Percentiles rank a stretch among this genome's conserved stretches.
Conservation (phyloP, 2,797 vertebrate genomes). For the Myioborus melanocephalus region DNA sequence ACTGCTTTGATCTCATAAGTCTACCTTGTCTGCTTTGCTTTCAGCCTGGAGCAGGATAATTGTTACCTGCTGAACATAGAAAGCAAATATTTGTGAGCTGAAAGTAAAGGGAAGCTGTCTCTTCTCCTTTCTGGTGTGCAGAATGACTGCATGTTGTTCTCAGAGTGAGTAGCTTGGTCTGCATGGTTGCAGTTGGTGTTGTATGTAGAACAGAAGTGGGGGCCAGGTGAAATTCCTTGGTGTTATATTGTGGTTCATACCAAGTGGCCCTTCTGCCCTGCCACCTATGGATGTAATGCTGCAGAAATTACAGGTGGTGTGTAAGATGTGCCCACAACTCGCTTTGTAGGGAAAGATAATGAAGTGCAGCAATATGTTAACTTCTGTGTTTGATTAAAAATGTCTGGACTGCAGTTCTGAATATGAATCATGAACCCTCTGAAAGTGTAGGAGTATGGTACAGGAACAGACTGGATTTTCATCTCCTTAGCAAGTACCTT, state of each 20-base stretch:
- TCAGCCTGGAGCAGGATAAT: background rate
- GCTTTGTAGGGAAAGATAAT: background rate
- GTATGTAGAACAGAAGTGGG: background rate
- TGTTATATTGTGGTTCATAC: background rate
- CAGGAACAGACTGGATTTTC: background rate
- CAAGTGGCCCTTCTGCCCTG: background rate
- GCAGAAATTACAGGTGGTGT: background rate
- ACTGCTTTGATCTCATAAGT: background rate
- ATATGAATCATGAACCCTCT: background rate
- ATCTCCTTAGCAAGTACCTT: background rate
- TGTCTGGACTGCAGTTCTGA: background rate
- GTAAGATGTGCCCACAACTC: background rate
- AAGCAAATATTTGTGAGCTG: background rate
- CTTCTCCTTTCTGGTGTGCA: background rate
- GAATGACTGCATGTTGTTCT: background rate
- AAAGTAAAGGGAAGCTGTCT: background rate
- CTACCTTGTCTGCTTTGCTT: background rate
- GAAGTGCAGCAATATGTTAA: background rate
- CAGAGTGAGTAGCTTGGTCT: background rate
- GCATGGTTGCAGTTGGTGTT: background rate
- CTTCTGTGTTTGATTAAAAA: background rate
- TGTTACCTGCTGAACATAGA: background rate
- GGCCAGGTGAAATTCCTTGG: background rate
- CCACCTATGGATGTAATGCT: rapidly evolving
- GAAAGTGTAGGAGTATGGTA: background rate